These are phyloP conservation scores for Ladona fulva DNA, from an alignment of 1,140 invertebrate genomes.

Conservation along the genomic window DNA sequence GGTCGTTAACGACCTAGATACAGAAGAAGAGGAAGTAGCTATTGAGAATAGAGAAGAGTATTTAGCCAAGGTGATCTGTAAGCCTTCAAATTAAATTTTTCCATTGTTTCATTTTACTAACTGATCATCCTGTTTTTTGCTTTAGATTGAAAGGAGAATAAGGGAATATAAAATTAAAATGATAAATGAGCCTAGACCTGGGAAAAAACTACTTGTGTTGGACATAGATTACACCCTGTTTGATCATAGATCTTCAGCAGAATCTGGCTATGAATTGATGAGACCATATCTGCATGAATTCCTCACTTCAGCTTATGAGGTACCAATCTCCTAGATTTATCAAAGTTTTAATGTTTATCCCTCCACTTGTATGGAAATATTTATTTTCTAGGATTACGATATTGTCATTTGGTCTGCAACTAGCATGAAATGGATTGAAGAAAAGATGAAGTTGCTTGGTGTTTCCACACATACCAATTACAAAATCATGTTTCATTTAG, in stretches of 20 bases:
- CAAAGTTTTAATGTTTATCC: neutral
- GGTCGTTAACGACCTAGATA: constrained; percentile 78
- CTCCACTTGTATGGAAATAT: neutral
- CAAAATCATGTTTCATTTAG: constrained; percentile 88
- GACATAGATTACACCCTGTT: constrained; percentile 97
- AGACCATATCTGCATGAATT: constrained; percentile 93
- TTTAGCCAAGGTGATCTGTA: constrained; percentile 38
- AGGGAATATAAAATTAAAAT: constrained; percentile 76
- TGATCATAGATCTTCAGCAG: constrained; percentile 86
- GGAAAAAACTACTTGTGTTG: constrained; percentile 85
- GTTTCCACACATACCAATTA: constrained; percentile 75
- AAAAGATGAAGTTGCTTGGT: constrained; percentile 91
- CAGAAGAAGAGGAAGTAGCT: constrained; percentile 74
- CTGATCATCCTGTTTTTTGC: neutral
- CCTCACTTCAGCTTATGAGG: constrained; percentile 77
- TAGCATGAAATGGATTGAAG: constrained; percentile 96
- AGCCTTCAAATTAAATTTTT: neutral
- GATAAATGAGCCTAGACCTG: constrained; percentile 66
- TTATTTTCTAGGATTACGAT: constrained; percentile 53
- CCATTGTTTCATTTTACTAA: neutral
- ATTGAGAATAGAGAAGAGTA: constrained; percentile 67
- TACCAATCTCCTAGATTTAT: constrained; percentile 29
- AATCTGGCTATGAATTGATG: constrained; percentile 85
- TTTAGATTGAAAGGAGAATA: constrained; percentile 74
- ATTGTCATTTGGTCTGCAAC: constrained; percentile 93